Evolutionary conservation across 2,113 vertebrate species (phyloP).

Genomic region (Eretmochelys imbricata): DNA sequence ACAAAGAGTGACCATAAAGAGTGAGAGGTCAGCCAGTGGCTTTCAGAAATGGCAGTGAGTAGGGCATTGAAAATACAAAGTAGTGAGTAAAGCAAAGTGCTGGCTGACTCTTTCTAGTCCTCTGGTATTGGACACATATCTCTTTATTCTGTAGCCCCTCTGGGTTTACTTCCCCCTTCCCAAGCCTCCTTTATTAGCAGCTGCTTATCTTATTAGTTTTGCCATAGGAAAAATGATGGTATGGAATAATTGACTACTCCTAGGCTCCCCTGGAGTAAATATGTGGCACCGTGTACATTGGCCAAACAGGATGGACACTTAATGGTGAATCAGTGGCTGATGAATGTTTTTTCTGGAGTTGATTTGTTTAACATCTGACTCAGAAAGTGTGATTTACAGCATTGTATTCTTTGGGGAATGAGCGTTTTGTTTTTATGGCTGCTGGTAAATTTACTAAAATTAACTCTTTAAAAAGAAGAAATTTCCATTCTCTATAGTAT

Average conservation of each 20-base stretch:
- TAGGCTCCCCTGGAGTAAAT: conserved; percentile 30
- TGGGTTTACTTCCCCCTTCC: neutral
- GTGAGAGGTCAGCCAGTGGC: conserved; percentile 51
- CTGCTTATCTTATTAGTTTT: conserved; percentile 54
- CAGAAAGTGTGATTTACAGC: neutral
- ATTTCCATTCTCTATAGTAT: neutral
- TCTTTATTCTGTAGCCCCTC: neutral
- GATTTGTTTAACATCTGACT: conserved; percentile 11
- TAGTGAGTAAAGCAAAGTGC: neutral
- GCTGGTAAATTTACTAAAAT: conserved; percentile 44
- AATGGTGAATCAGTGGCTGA: conserved; percentile 22
- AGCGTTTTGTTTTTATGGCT: conserved; percentile 9
- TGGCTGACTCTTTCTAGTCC: neutral
- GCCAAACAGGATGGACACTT: conserved; percentile 17
- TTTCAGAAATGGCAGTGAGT: conserved; percentile 40
- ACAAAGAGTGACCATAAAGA: neutral
- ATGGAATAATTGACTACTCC: conserved; percentile 53
- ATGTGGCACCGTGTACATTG: conserved; percentile 25
- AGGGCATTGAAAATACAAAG: neutral
- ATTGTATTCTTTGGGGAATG: conserved; percentile 13
- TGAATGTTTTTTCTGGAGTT: neutral
- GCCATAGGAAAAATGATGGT: neutral
- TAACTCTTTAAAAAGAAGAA: neutral
- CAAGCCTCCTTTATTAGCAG: conserved; percentile 13
- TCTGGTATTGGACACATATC: neutral